Conservation (phyloP, 2,113 vertebrate species). For the Lynx canadensis region DNA sequence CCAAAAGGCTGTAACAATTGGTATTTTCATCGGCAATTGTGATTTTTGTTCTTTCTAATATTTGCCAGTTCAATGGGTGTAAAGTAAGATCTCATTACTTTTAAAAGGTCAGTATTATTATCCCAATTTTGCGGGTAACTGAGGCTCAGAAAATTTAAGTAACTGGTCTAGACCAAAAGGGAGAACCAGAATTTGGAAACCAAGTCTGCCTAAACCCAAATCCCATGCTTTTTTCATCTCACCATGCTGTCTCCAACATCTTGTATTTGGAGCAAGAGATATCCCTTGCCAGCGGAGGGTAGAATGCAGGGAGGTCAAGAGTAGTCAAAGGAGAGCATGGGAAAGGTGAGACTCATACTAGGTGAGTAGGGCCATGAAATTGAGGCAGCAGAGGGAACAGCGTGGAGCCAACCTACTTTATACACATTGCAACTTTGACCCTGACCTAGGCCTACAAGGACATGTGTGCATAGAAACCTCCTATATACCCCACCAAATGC, state of each 20-base stretch:
- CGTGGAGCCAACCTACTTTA: background rate
- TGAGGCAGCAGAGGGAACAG: background rate
- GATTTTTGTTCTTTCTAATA: conserved; percentile 48
- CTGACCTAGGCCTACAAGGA: background rate
- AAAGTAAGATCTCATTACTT: conserved; percentile 17
- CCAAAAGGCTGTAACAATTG: background rate
- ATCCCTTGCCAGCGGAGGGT: background rate
- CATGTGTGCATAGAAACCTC: background rate
- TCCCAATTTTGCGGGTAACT: background rate
- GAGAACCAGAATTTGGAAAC: conserved; percentile 15
- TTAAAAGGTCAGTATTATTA: conserved; percentile 6
- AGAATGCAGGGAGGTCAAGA: background rate
- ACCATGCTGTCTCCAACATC: background rate
- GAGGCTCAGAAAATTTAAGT: background rate
- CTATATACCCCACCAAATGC: background rate
- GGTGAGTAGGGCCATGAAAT: background rate
- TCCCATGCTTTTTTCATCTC: background rate
- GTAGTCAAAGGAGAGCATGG: accelerated
- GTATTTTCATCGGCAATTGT: conserved; percentile 13
- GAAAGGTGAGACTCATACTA: background rate
- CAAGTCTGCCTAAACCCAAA: background rate
- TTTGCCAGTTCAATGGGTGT: background rate
- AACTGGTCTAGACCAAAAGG: background rate
- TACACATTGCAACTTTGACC: background rate
- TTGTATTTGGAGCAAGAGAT: background rate